These are phyloP conservation scores for Diplodus sargus DNA, from an alignment of 2,797 vertebrate species.

Conservation along the genomic window DNA sequence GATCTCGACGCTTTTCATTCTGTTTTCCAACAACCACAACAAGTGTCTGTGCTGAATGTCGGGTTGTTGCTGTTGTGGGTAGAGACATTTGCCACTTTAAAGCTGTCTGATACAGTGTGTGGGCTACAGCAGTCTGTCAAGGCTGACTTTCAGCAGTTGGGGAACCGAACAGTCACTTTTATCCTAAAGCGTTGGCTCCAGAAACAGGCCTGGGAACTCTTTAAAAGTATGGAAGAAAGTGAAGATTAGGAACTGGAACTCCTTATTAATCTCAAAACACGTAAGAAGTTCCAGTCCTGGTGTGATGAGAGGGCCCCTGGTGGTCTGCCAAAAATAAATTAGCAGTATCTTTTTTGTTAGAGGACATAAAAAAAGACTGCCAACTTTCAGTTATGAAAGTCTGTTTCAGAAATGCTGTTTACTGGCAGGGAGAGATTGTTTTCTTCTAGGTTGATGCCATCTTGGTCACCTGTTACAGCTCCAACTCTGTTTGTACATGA, in stretches of 20 bases:
- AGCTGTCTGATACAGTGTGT: slow-evolving; percentile 31
- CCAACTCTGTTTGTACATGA: too few relatives aligned
- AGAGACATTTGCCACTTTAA: slow-evolving; percentile 33
- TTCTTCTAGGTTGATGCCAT: neutral
- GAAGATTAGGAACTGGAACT: neutral
- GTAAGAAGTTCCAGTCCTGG: neutral
- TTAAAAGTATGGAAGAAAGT: neutral
- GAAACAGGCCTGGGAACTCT: neutral
- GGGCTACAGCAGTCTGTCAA: slow-evolving; percentile 34
- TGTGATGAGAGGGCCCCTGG: neutral
- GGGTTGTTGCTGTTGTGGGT: slow-evolving; percentile 25
- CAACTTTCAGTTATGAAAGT: neutral
- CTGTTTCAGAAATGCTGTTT: neutral
- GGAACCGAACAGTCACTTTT: slow-evolving; percentile 10
- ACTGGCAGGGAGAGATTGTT: neutral
- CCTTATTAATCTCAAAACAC: neutral
- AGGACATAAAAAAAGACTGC: neutral
- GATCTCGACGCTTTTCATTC: slow-evolving; percentile 11
- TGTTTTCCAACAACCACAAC: neutral
- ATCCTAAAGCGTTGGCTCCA: neutral
- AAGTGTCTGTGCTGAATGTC: neutral
- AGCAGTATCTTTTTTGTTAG: neutral
- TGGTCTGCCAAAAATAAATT: neutral
- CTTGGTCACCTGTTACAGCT: neutral
- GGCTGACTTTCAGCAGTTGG: slow-evolving; percentile 5